phyloP scores from a whole-genome alignment of 2,797 vertebrate genomes.

The Gephyroberyx darwinii region DNA sequence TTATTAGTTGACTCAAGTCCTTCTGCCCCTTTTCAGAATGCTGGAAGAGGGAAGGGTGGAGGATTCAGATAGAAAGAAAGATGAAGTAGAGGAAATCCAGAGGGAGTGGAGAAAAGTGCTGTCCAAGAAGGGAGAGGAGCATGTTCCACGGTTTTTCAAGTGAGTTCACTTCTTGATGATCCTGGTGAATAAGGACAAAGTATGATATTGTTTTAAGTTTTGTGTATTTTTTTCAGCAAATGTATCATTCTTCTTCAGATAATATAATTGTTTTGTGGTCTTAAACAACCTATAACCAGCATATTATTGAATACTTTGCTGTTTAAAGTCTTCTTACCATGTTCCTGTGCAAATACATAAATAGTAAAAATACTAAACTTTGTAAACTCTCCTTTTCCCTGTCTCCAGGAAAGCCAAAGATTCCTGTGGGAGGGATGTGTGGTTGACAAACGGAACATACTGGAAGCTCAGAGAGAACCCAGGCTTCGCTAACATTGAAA shows the following conservation, averaged over 20 bases:
- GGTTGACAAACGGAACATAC: slow-evolving; percentile 90
- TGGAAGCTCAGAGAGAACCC: slow-evolving; percentile 91
- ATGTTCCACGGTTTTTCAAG: slow-evolving; percentile 93
- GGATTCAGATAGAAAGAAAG: slow-evolving; percentile 87
- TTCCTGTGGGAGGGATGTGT: slow-evolving; percentile 87
- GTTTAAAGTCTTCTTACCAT: not conserved
- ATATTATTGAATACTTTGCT: no score
- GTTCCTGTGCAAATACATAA: not conserved
- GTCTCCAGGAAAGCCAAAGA: slow-evolving; percentile 85
- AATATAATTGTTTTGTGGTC: not conserved
- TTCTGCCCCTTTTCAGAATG: slow-evolving; percentile 76
- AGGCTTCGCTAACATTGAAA: slow-evolving; percentile 86
- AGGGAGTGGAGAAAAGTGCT: slow-evolving; percentile 86
- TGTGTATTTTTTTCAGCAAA: no score
- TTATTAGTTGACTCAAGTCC: not conserved
- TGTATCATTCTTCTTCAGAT: no score
- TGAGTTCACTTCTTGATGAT: slow-evolving; percentile 54
- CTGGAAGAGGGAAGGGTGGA: slow-evolving; percentile 91
- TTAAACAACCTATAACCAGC: not conserved
- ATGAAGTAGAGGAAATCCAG: slow-evolving; percentile 89
- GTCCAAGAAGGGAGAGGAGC: slow-evolving; percentile 84
- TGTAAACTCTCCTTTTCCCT: not conserved
- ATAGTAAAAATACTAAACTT: not conserved
- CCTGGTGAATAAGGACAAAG: no score
- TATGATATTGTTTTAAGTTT: no score